Evolutionary conservation across 2,113 vertebrate genomes (phyloP), one percentile per base, ranked within the genome.

Genomic region (Heterotilapia buettikoferi): DNA sequence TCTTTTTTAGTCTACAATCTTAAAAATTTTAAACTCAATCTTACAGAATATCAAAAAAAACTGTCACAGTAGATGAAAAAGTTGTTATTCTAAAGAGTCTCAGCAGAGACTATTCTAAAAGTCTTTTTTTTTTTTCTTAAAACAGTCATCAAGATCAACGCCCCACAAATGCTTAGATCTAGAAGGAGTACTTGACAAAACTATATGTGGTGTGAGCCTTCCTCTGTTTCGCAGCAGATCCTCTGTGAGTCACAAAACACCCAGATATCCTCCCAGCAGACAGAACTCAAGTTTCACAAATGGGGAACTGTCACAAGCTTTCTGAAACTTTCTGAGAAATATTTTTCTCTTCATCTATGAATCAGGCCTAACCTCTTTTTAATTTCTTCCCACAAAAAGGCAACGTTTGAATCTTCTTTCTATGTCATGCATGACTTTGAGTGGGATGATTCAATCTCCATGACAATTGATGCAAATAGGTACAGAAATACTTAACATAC

Each of bases 161-260:
- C 73, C 88, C 2, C 89, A 88, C 85, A 93, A 12, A 3, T 96
- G 96, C 66, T 2, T 21, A 2, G 95, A 89, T 21, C 36, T 52
- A 52, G 50, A 93, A 2, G 86, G 18, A 4, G 86, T 86, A 2
- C 26, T 26, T 1, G 66, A 95, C 76, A 88, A 52, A 89, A 96
- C 96, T 0, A 21, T 40, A 7, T 97, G 96, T 80, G 79, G 85
- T 2, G 38, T 97, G 86, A 96, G 89, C 88, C 92, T 47, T 56
- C 96, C 96, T 6, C 95, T 97, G 26, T 97, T 93, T 43, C 93
- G 79, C 52, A 94, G 92, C 66, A n/a, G 31, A 40, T 92, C 94
- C 7, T 4, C 6, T 1, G 96, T 97, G 89, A 95, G 94, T 93
- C 43, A 56, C 5, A 33, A 11, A 40, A 73, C 24, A 82, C n/a